These are phyloP conservation scores for Alectoris magna DNA, from an alignment of 2,797 vertebrate species.

Conservation along the genomic window DNA sequence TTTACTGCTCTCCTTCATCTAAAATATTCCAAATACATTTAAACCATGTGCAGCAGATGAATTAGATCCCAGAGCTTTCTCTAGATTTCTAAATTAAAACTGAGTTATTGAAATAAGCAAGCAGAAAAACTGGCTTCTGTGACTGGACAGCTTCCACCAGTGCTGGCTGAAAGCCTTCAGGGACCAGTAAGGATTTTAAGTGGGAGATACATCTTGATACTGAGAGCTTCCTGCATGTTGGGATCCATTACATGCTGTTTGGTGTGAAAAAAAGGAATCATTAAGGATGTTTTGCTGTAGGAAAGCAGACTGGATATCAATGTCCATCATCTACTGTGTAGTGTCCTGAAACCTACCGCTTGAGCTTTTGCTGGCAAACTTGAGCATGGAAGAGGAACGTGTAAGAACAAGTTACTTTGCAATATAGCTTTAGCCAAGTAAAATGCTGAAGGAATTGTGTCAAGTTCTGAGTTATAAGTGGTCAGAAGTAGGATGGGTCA, in stretches of 20 bases:
- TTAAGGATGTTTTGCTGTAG: not conserved
- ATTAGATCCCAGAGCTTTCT: not conserved
- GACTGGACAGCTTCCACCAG: not conserved
- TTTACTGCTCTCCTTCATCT: not conserved
- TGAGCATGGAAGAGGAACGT: not conserved
- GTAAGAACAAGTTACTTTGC: not conserved
- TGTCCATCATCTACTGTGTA: not conserved
- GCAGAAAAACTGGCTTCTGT: not conserved
- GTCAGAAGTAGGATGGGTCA: fast-evolving
- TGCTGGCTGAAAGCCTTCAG: not conserved
- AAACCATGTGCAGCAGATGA: not conserved
- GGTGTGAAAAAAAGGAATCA: not conserved
- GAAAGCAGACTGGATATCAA: not conserved
- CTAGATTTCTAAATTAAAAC: not conserved
- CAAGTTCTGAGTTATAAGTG: not conserved
- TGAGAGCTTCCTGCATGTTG: not conserved
- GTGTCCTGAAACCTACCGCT: not conserved
- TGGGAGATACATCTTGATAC: not conserved
- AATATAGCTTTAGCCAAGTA: not conserved
- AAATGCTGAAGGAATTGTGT: not conserved
- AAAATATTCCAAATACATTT: not conserved
- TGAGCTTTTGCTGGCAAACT: not conserved
- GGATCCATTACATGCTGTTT: not conserved
- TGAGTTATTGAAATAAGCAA: not conserved
- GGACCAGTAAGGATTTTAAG: not conserved